Percentiles rank a stretch among this genome's conserved stretches.
These are phyloP conservation scores for Suncus etruscus DNA, from an alignment of 2,113 vertebrate species.

Conservation along the genomic window DNA sequence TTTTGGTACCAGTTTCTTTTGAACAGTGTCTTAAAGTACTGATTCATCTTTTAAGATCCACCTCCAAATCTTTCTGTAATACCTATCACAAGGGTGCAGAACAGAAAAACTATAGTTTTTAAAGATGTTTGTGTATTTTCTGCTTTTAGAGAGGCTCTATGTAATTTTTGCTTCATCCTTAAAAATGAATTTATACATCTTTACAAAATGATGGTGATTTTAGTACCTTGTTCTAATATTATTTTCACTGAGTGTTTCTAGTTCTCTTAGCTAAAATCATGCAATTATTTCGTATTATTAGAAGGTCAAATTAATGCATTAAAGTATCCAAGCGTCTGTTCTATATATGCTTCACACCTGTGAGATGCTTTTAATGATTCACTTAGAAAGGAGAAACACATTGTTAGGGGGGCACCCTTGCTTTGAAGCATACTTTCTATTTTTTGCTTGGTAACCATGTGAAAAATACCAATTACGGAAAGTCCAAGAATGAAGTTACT, in stretches of 20 bases:
- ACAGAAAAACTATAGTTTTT: not conserved
- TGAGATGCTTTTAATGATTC: constrained; percentile 77
- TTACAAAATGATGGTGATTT: not conserved
- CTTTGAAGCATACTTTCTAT: constrained; percentile 57
- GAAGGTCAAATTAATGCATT: constrained; percentile 45
- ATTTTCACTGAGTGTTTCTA: constrained; percentile 29
- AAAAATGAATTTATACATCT: not conserved
- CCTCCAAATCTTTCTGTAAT: not conserved
- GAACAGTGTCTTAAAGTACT: not conserved
- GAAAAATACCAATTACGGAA: constrained; percentile 87
- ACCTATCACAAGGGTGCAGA: not conserved
- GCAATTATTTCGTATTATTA: constrained; percentile 56
- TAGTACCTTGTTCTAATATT: not conserved
- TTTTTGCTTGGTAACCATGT: constrained; percentile 77
- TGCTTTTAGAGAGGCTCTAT: constrained; percentile 13
- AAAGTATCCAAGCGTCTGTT: constrained; percentile 83
- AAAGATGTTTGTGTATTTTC: not conserved
- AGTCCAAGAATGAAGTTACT: constrained; percentile 76
- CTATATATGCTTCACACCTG: constrained; percentile 80
- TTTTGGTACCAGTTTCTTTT: not conserved
- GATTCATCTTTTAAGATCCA: not conserved
- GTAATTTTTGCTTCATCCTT: not conserved
- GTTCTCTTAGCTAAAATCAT: constrained; percentile 38
- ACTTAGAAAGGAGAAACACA: constrained; percentile 73
- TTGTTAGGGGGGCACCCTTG: not conserved